Evolutionary conservation across 2,797 vertebrate species (phyloP), one percentile per base, ranked within the genome.

Genomic region (Novumbra hubbsi): DNA sequence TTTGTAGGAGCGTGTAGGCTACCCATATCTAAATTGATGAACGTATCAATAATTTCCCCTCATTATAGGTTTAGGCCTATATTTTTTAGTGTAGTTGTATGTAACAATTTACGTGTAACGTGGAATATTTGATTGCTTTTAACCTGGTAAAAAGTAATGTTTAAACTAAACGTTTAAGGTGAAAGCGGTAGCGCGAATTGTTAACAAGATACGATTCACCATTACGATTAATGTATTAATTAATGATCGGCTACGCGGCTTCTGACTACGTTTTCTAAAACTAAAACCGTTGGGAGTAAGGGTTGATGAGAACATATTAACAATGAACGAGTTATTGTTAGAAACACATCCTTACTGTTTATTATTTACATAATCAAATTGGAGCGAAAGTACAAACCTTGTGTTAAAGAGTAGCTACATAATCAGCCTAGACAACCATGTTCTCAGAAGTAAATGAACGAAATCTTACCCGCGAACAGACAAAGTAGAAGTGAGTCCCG

Each of bases 381-480:
- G 9, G 11, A 41, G 65, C 45, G 16, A 9, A 60, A 52, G 11
- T 50, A 27, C 11, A 27, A 32, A 8, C 17, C 12, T 27, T 65
- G 8, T 5, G 45, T 45, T 28, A 57, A 67, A 21, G 52, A 34
- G 17, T 17, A n/a, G n/a, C n/a, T n/a, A 68, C 4, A 74, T 7
- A 48, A n/a, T 27, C 62, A 60, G 21, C n/a, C 12, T 32, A 15
- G 24, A 6, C 14, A 45, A 32, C 11, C 55, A 24, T 4, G 7
- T 45, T 45, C 3, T 45, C 41, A 5, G 55, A 21, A n/a, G 9
- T 9, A 57, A 19, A 41, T 2, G 4, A 41, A 75, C 45, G 17
- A 12, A 32, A 68, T 73, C 92, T 92, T 83, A 94, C 93, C 91
- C 17, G 91, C 73, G 62, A 93, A 85, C 0, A 92, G 78, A 78